phyloP scores from a whole-genome alignment of 1,140 invertebrate species.

The Drosophila mayri region DNA sequence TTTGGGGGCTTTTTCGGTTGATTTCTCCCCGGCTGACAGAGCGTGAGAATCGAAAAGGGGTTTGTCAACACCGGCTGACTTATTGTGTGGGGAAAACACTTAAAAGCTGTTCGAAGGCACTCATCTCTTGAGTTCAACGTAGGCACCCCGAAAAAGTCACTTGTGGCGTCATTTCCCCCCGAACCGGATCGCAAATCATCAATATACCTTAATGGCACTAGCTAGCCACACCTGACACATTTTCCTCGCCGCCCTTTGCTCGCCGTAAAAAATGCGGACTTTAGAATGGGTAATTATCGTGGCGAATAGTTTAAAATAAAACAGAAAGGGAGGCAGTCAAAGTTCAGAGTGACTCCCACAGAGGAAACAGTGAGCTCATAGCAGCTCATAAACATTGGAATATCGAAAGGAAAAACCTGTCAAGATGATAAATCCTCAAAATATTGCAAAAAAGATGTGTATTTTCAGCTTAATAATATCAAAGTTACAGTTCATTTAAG shows the following conservation, averaged over 20 bases:
- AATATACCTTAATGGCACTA: conserved; percentile 2
- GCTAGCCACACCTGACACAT: conserved; percentile 41
- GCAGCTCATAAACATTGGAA: background rate
- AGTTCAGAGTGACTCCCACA: conserved; percentile 33
- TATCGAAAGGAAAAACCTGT: background rate
- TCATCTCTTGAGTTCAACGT: background rate
- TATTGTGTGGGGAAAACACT: conserved; percentile 16
- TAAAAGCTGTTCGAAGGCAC: conserved; percentile 6
- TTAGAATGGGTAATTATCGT: conserved; percentile 48
- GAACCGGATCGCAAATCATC: conserved; percentile 22
- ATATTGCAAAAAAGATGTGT: too few species aligned
- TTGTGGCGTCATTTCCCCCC: conserved; percentile 29
- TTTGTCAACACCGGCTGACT: conserved; percentile 19
- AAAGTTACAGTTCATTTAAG: too few species aligned
- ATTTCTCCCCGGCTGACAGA: conserved; percentile 15
- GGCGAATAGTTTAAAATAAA: conserved; percentile 17
- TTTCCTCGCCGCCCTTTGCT: conserved; percentile 41
- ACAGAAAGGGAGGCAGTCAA: background rate
- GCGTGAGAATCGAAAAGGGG: conserved; percentile 28
- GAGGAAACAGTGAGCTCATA: conserved; percentile 33
- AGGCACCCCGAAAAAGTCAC: conserved; percentile 1
- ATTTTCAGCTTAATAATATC: too few species aligned
- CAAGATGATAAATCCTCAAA: too few species aligned
- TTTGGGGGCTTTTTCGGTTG: conserved; percentile 6
- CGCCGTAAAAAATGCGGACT: conserved; percentile 28